Base-by-base conservation (phyloP, 2,888 invertebrate genomes). In the Rhabditophanes sp. region DNA sequence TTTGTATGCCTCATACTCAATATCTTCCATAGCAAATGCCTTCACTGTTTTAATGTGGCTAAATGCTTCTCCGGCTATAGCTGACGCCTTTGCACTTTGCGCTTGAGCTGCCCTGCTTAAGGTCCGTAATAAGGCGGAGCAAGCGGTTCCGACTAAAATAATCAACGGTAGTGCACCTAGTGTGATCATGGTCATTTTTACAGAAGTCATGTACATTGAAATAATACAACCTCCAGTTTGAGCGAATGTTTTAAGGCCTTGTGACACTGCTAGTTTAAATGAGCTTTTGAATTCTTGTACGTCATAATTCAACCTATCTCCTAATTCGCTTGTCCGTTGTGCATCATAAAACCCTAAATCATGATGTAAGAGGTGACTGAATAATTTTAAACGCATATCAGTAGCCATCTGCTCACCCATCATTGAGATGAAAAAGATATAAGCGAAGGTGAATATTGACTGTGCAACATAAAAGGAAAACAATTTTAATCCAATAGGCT, bases 281-380 rank as follows among this genome's bases (percentile, higher is more conserved):
- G 82, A 80, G 53, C 87, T 84, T 69, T 93, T 93, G 66, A 93
- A 90, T 62, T 90, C 88, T 66, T 93, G 88, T 6, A 90, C 78
- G 69, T 93, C 90, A 27, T 79, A 76, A 17, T 87, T 87, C 42
- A 90, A 69, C 76, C 84, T 77, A 66, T 83, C 84, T 6, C 87
- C 76, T 26, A 90, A 74, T 68, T 88, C 88, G 0, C 88, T 88
- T 1, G 84, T 84, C 56, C 82, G 76, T 65, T 83, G 79, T n/a
- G 31, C 27, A 32, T 50, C 49, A 23, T 42, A 48, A 24, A 48
- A 50, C 14, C 41, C 29, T 45, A 50, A 50, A 19, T 38, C 41
- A 12, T 48, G 41, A 25, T 47, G 42, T 18, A 50, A 36, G 18
- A 49, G 35, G n/a, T 43, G 42, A 7, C 27, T 31, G 15, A 42